Evolutionary conservation across 2,888 invertebrate genomes (phyloP).

Genomic region (Orthonevra nobilis): DNA sequence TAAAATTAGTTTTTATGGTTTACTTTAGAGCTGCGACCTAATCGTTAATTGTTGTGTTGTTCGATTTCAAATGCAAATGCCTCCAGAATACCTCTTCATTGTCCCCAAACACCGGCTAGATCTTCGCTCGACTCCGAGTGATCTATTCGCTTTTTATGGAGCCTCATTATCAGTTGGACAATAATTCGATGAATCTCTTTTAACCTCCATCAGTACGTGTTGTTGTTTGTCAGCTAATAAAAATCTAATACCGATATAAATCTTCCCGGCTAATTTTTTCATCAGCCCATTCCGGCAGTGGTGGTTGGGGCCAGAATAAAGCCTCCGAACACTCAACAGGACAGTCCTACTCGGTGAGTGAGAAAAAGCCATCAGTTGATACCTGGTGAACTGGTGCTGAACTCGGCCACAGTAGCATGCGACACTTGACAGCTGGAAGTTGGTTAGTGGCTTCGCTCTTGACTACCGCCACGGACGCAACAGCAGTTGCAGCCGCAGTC

Average conservation of each 20-base stretch:
- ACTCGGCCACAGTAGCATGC: conserved; percentile 61
- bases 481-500: too few species aligned
- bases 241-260: conserved; percentile 53
- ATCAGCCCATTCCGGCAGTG: conserved; percentile 2
- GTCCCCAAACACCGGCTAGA: neutral
- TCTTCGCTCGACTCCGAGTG: conserved; percentile 5
- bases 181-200: conserved; percentile 44
- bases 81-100: conserved; percentile 7
- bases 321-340: neutral
- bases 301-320: neutral
- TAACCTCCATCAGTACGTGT: conserved; percentile 26
- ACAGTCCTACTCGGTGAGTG: neutral
- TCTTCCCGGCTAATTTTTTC: conserved; percentile 46
- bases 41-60: conserved; percentile 46
- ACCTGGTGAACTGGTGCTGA: too few species aligned
- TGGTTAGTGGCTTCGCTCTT: conserved; percentile 26
- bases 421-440: conserved; percentile 55
- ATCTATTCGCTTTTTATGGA: conserved; percentile 54
- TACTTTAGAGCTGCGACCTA: conserved; percentile 38
- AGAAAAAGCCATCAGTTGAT: conserved; percentile 9
- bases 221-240: conserved; percentile 49
- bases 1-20: conserved; percentile 57
- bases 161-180: conserved; percentile 61
- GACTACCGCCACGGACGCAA: neutral
- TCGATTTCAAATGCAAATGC: conserved; percentile 35